Evolutionary conservation across 1,140 invertebrate genomes (phyloP).

Genomic region (Macrocentrus cingulum): DNA sequence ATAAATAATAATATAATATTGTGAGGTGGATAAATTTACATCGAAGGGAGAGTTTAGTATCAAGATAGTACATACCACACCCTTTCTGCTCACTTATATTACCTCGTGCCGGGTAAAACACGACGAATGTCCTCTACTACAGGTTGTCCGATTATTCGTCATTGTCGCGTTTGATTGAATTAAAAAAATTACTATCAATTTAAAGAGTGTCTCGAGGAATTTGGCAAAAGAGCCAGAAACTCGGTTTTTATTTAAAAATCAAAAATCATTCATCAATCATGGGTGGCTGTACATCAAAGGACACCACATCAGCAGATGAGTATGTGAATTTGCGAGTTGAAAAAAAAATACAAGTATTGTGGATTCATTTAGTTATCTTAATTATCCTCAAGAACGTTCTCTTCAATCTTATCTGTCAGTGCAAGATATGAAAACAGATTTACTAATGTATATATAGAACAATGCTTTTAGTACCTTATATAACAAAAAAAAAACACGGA

Average conservation of each 20-base stretch:
- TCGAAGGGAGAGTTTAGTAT: not conserved
- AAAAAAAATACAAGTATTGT: not conserved
- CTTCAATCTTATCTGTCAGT: no score
- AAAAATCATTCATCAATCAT: slow-evolving; percentile 28
- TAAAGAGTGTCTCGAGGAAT: no score
- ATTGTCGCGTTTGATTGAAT: not conserved
- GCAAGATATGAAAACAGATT: no score
- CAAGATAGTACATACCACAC: not conserved
- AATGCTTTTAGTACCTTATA: no score
- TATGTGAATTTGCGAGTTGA: slow-evolving; percentile 44
- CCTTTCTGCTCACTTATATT: not conserved
- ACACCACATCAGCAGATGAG: slow-evolving; percentile 53
- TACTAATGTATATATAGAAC: no score
- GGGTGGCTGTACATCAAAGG: slow-evolving; percentile 57
- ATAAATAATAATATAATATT: no score
- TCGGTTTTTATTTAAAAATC: not conserved
- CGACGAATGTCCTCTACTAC: no score
- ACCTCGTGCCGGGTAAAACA: no score
- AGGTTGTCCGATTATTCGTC: not conserved
- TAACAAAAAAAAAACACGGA: no score
- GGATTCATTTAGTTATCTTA: not conserved
- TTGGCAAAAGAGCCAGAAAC: no score
- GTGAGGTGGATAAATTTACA: no score
- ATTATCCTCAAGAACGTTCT: not conserved
- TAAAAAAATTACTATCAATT: no score